Evolutionary conservation across 2,113 vertebrate genomes (phyloP), one percentile per base, ranked within the genome.

Genomic region (Neogobius melanostomus): DNA sequence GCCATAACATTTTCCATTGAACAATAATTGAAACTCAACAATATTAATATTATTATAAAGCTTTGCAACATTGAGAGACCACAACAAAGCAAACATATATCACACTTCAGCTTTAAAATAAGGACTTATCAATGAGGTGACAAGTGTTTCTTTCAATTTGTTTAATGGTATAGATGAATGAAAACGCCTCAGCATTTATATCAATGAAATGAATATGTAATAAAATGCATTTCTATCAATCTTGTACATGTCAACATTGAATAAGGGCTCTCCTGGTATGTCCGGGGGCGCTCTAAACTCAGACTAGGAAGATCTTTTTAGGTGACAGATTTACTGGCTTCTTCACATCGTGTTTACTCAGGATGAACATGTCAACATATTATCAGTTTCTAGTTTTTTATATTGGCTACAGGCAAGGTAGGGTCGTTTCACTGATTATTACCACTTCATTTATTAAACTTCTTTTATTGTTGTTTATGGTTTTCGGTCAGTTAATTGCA

Each of bases 161-260:
- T 51, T 11, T 14, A 51, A 36, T 36, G 1, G 28, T 36, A 5
- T n/a, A 36, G 28, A 36, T 0, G 0, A 15, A 14, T 64, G 65
- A 0, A 16, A 3, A 48, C 79, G n/a, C 69, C 0, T 72, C 66
- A 8, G 69, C 85, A 6, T 14, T 91, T 36, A 36, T 36, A 36
- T 36, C 28, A n/a, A n/a, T n/a, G n/a, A 36, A 36, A 36, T 36
- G 28, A 36, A 36, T 84, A 36, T 36, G 28, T 64, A 51, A 2
- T 4, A 3, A 36, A 3, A 16, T 47, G 7, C 2, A 47, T 11
- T 47, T 8, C 10, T 47, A 21, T 21, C 21, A 21, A 4, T 47
- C 46, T 5, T 47, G 46, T 47, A 6, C 46, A 7, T 47, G 46
- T 47, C 46, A 47, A 4, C 46, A 47, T 47, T 47, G 4, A 47